Conservation (phyloP, 2,113 vertebrate species). For the Columbina picui region DNA sequence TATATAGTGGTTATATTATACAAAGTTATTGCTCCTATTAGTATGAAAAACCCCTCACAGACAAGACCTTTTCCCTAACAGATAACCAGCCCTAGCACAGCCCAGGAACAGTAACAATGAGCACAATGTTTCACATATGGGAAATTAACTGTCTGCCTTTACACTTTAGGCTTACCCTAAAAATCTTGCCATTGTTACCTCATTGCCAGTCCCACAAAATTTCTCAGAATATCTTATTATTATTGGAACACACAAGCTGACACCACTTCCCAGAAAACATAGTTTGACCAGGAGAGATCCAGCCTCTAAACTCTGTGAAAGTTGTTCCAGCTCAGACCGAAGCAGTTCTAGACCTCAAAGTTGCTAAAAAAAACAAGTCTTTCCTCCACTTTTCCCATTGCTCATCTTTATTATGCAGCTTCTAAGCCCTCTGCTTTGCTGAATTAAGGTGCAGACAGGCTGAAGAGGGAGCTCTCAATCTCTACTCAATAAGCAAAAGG, state of each 20-base stretch:
- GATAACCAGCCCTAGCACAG: not conserved
- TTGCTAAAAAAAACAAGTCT: not conserved
- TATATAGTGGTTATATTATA: not conserved
- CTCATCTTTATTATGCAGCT: not conserved
- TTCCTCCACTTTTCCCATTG: not conserved
- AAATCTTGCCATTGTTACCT: not conserved
- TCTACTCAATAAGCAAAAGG: not conserved
- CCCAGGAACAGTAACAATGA: not conserved
- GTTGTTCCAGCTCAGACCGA: not conserved
- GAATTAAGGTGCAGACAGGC: not conserved
- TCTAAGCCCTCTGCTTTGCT: not conserved
- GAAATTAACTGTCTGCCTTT: not conserved
- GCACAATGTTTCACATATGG: not conserved
- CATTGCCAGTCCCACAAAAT: not conserved
- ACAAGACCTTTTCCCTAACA: not conserved
- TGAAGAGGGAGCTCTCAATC: constrained; percentile 53
- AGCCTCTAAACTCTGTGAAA: not conserved
- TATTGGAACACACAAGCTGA: not conserved
- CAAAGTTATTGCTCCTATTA: not conserved
- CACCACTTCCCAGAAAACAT: not conserved
- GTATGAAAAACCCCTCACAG: not conserved
- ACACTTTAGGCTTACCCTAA: not conserved
- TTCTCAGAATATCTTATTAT: not conserved
- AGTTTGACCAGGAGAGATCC: not conserved
- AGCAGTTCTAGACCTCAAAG: not conserved